Evolutionary conservation across 2,888 invertebrate genomes (phyloP).

Genomic region (Stramonita haemastoma): DNA sequence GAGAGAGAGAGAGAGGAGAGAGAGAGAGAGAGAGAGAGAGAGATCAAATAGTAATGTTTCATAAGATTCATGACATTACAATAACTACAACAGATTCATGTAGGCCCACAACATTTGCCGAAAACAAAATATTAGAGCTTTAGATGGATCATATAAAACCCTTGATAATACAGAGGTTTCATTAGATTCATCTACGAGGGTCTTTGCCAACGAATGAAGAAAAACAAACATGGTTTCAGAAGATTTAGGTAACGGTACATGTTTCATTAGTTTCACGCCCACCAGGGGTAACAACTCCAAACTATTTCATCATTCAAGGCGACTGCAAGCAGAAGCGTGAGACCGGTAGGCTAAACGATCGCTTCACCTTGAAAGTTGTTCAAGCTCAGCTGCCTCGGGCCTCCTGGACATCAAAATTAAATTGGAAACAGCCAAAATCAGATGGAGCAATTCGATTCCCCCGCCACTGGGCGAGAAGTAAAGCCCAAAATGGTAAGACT

Average conservation of each 20-base stretch:
- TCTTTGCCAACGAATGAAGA: not conserved
- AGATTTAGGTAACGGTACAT: not conserved
- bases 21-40: too few species aligned
- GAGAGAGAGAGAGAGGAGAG: too few species aligned
- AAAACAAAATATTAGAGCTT: too few species aligned
- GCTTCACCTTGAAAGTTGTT: not conserved
- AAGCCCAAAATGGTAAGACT: constrained; percentile 48
- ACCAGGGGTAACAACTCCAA: constrained; percentile 10
- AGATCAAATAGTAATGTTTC: too few species aligned
- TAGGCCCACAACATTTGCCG: too few species aligned
- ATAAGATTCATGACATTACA: too few species aligned
- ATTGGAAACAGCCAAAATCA: not conserved
- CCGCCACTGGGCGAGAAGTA: constrained; percentile 40
- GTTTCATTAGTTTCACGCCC: not conserved
- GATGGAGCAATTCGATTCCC: constrained; percentile 36
- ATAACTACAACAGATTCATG: too few species aligned
- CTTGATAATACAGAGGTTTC: too few species aligned
- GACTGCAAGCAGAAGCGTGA: not conserved
- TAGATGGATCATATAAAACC: too few species aligned
- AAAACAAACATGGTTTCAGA: not conserved
- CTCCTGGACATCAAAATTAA: not conserved
- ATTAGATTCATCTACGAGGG: too few species aligned
- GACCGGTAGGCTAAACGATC: not conserved
- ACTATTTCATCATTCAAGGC: constrained; percentile 5
- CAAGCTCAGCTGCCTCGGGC: not conserved